phyloP scores from a whole-genome alignment of 2,888 invertebrate genomes.

The Uropetala carovei region DNA sequence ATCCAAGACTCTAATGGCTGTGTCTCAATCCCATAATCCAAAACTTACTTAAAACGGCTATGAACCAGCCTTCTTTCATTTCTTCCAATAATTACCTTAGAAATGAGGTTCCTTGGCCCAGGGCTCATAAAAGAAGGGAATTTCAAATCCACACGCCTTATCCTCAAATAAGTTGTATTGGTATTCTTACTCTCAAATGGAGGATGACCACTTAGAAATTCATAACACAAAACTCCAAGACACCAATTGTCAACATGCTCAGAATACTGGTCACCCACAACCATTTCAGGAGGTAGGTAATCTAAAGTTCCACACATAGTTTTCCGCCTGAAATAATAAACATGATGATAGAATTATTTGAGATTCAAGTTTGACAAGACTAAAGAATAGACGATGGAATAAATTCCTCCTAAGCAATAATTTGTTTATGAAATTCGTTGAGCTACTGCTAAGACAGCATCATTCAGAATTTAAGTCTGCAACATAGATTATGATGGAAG shows the following conservation, averaged over 20 bases:
- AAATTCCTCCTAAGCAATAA: no score
- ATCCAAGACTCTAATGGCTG: no score
- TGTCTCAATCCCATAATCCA: no score
- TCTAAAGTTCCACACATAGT: constrained; percentile 97
- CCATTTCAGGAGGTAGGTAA: constrained; percentile 98
- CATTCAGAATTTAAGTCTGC: no score
- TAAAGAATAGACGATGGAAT: no score
- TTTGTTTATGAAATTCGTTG: no score
- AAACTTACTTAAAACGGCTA: no score
- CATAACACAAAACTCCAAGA: constrained; percentile 92
- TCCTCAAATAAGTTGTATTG: constrained; percentile 85
- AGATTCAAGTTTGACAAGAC: no score
- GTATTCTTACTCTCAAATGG: constrained; percentile 91
- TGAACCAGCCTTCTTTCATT: no score
- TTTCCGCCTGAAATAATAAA: constrained; percentile 80
- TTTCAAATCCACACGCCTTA: constrained; percentile 80
- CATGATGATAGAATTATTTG: not conserved
- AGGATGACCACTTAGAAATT: constrained; percentile 94
- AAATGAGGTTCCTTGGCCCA: constrained; percentile 86
- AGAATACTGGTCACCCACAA: constrained; percentile 88
- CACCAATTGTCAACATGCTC: constrained; percentile 96
- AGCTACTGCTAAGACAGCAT: no score
- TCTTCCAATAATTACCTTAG: constrained; percentile 77
- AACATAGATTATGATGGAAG: no score
- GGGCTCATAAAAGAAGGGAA: constrained; percentile 83